Evolutionary conservation across 2,888 invertebrate genomes (phyloP), one percentile per base, ranked within the genome.

Genomic region (Macrophya alboannulata): DNA sequence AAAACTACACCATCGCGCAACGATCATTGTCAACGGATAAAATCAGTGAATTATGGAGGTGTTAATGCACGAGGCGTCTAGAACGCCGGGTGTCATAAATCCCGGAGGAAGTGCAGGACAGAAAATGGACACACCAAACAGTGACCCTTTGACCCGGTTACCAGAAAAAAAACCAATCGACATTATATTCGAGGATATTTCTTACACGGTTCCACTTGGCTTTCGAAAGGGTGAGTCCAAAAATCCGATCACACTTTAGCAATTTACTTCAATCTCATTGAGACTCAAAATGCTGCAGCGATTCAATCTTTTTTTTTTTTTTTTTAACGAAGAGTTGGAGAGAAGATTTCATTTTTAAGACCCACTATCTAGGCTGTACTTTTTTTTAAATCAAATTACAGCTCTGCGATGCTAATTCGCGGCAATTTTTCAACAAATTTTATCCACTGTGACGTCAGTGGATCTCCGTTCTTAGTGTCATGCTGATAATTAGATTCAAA

Each of bases 171-270:
- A 95, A 17, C 95, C 95, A 1, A 95, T 97, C 55, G 97, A 97
- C 91, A 95, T 98, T 87, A 95, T 95, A 88, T 97, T 97, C 92
- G 96, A 96, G 86, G 96, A 97, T 90, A 95, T 98, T 87, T 95
- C 95, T 0, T 97, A 96, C 90, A 96, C 95, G 0, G 97, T 97
- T 25, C 95, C 95, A 59, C 94, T 97, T 86, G 97, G 83, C 2
- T 83, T 83, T 17, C 25, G 83, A 25, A 68, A 68, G 68, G 83
- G 83, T 83, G 68, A 68, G 94, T 91, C 17, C 8, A 31, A 79
- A 65, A 21, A 84, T 25, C 12, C 51, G 8, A n/a, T 17, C 21
- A 25, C 9, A 17, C 25, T 59, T 25, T 68, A 15, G 9, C 5
- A 25, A 6, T 45, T 84, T 51, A 81, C 84, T 62, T 82, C 1